These are phyloP conservation scores for Escarpia spicata DNA, from an alignment of 2,888 invertebrate genomes.

Conservation along the genomic window DNA sequence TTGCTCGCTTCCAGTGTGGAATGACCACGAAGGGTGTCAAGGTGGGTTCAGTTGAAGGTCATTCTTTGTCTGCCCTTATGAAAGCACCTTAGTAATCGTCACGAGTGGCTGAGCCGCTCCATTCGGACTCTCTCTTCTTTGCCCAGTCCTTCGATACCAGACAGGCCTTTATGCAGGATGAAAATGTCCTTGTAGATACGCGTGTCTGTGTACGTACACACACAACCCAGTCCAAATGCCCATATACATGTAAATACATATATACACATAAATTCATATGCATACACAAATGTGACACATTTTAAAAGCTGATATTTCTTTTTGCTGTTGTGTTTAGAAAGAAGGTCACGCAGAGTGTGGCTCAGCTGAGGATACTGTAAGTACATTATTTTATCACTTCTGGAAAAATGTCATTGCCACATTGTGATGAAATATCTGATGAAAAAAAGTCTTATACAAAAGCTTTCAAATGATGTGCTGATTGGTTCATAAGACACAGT, in stretches of 20 bases:
- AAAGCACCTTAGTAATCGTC: too few relatives aligned
- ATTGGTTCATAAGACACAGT: not conserved
- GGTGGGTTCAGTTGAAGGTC: conserved; percentile 34
- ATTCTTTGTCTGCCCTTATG: too few relatives aligned
- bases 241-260: too few relatives aligned
- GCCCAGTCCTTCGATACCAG: too few relatives aligned
- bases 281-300: too few relatives aligned
- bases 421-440: not conserved
- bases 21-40: conserved; percentile 39
- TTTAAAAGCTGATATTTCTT: not conserved
- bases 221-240: too few relatives aligned
- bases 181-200: too few relatives aligned
- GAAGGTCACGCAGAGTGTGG: not conserved
- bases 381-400: conserved; percentile 21
- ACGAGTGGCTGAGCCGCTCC: too few relatives aligned
- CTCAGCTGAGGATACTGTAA: conserved; percentile 52
- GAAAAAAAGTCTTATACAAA: not conserved
- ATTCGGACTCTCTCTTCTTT: too few relatives aligned
- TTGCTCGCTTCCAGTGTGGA: conserved; percentile 54
- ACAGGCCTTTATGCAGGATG: too few relatives aligned
- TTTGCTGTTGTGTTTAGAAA: not conserved
- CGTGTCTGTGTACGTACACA: too few relatives aligned
- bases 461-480: conserved; percentile 7
- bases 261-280: too few relatives aligned
- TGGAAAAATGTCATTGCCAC: not conserved